Evolutionary conservation across 2,797 vertebrate species (phyloP).

Genomic region (Xenopus petersii): DNA sequence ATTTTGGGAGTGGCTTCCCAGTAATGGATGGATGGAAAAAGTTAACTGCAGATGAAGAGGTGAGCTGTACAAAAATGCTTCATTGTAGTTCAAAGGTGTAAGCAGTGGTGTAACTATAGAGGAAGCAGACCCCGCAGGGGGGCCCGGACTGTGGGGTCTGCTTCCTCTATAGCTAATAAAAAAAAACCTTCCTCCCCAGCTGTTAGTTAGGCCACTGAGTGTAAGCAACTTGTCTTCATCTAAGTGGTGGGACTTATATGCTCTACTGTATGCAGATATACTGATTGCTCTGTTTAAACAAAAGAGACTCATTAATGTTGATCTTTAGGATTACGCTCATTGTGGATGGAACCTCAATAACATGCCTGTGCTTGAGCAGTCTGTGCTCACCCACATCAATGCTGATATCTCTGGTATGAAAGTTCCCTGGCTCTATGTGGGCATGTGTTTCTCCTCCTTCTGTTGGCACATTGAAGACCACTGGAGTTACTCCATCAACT

Average conservation of each 20-base stretch:
- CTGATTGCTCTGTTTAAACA: too few relatives aligned
- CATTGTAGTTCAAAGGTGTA: too few relatives aligned
- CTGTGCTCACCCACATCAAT: slow-evolving; percentile 93
- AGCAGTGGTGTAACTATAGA: too few relatives aligned
- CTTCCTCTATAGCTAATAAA: too few relatives aligned
- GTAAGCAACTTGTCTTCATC: too few relatives aligned
- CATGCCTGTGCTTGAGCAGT: slow-evolving; percentile 95
- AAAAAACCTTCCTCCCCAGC: too few relatives aligned
- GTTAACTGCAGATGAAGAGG: slow-evolving; percentile 91
- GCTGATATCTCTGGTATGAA: slow-evolving; percentile 99
- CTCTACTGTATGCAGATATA: too few relatives aligned
- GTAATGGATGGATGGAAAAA: slow-evolving; percentile 84
- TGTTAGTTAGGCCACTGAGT: too few relatives aligned
- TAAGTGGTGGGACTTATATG: too few relatives aligned
- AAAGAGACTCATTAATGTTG: not conserved
- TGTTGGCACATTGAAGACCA: slow-evolving; percentile 96
- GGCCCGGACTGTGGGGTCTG: too few relatives aligned
- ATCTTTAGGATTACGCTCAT: slow-evolving; percentile 85
- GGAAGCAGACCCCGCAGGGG: too few relatives aligned
- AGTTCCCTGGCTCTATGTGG: slow-evolving; percentile 96
- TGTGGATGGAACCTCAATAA: slow-evolving; percentile 99
- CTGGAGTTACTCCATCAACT: slow-evolving; percentile 90
- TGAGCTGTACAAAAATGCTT: slow-evolving; percentile 51
- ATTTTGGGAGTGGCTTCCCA: slow-evolving; percentile 95
- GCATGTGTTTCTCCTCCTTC: slow-evolving; percentile 98